Base-by-base conservation (phyloP, 2,113 vertebrate species). In the Girardinichthys multiradiatus region DNA sequence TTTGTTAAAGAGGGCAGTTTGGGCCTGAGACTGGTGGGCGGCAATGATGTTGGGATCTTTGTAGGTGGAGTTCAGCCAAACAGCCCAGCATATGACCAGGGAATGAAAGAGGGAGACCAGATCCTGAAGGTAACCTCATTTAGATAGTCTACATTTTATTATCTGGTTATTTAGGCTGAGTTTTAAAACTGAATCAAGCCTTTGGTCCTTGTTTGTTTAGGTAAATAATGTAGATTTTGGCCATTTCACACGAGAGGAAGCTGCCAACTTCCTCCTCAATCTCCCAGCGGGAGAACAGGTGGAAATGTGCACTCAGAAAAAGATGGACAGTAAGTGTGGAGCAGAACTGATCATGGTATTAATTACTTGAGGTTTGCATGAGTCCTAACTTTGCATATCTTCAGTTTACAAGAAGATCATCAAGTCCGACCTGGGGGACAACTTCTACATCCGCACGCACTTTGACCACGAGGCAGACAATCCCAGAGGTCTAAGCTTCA, bases 41-140 rank as follows among this genome's bases (percentile, higher is more conserved):
- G 98, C 19, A 99, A 99, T 0, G 95, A 99, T 0, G 95, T 97
- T 2, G 98, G 98, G 30, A 98, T 99, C 91, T 99, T 99, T 3
- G 96, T 99, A 10, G 95, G 97, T 0, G 93, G 95, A 0, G 96
- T 99, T 75, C 97, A 98, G 83, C 95, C 95, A 1, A 96, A 95
- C 76, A 98, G 98, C 86, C 95, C 95, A 0, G 97, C 97, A 0
- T 94, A 95, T 0, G 77, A 73, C 8, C 93, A 96, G 84, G 97
- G 96, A 0, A 84, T 99, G 90, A 92, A 29, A 70, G 96, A 97
- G 74, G 98, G 98, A 0, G 97, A 99, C 73, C 96, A 99, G 93
- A 97, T 99, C 76, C 91, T 99, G 77, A 93, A 98, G 96, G 98
- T 98, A 89, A 82, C 61, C 31, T 15, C 30, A n/a, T 15, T 39